Conservation (phyloP, 2,797 vertebrate species). For the Tokudaia tokunoshimensis region DNA sequence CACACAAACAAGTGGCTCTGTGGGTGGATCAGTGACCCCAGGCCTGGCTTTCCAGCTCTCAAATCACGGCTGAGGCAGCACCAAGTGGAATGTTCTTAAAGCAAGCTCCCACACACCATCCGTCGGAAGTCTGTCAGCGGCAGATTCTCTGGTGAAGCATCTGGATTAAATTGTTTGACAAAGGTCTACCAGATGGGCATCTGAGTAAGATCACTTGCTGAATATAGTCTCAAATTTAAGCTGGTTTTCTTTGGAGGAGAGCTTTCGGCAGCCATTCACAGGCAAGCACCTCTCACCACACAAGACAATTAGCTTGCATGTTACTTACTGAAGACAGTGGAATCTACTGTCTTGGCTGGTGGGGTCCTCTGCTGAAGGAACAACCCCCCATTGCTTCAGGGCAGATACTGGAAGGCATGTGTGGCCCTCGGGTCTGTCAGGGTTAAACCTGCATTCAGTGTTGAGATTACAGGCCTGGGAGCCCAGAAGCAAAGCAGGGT, state of each 20-base stretch:
- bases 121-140: background rate
- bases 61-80: background rate
- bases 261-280: background rate
- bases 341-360: background rate
- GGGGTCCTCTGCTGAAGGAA: background rate
- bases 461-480: background rate
- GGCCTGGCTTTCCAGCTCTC: background rate
- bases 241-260: background rate
- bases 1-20: background rate
- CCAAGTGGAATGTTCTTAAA: background rate
- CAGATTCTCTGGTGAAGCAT: background rate
- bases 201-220: constrained; percentile 12
- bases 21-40: background rate
- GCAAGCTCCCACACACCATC: background rate
- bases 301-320: background rate
- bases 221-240: background rate
- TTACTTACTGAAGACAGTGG: background rate
- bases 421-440: background rate
- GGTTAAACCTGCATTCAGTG: constrained; percentile 28
- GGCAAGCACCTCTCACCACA: background rate
- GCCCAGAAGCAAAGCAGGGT: background rate
- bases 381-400: background rate
- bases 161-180: constrained; percentile 9
- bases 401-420: background rate
- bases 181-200: background rate